Evolutionary conservation across 2,888 invertebrate genomes (phyloP), one percentile per base, ranked within the genome.

Genomic region (Saturnia pavonia): DNA sequence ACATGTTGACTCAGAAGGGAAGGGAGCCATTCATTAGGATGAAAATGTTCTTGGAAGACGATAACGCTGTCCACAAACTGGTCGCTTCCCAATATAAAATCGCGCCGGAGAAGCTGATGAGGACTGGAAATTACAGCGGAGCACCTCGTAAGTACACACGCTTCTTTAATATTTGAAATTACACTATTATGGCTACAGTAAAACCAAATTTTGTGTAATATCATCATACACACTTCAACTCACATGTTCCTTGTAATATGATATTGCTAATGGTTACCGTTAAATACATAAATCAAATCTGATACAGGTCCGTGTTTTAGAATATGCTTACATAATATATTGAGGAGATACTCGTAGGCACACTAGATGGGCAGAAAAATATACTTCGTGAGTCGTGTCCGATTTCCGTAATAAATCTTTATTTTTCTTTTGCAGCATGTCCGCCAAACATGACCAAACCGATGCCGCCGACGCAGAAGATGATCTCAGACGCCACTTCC

Each of bases 41-140:
- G 99, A 98, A 99, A 90, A 98, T 99, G 97, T 99, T 99, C 91
- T 94, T 99, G 77, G 98, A 98, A 90, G 99, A 99, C 83, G 98
- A 98, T 78, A 98, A 98, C 83, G 98, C 98, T 16, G 98, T 99
- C 1, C 98, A 98, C 90, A 98, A 98, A 86, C 92, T 99, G 77
- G 98, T 99, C 40, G 99, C 99, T 75, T 98, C 98, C 75, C 99
- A 99, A 91, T 99, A 99, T 93, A 99, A 99, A 94, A 99, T 99
- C 73, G 99, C 99, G 0, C 99, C 99, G 12, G 99, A 99, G 91
- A 99, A 99, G 90, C 94, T 99, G 72, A 99, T 99, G 99, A 95
- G 99, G 88, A 99, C 98, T 69, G 98, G 98, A 82, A 98, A 97
- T 90, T 98, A 98, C 91, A 97, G 97, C 88, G 97, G 97, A 92